A percentile compares a stretch with the other conserved stretches of the same genome.
These are phyloP conservation scores for Cheirogaleus medius DNA, from an alignment of 2,113 vertebrate genomes.

Conservation along the genomic window DNA sequence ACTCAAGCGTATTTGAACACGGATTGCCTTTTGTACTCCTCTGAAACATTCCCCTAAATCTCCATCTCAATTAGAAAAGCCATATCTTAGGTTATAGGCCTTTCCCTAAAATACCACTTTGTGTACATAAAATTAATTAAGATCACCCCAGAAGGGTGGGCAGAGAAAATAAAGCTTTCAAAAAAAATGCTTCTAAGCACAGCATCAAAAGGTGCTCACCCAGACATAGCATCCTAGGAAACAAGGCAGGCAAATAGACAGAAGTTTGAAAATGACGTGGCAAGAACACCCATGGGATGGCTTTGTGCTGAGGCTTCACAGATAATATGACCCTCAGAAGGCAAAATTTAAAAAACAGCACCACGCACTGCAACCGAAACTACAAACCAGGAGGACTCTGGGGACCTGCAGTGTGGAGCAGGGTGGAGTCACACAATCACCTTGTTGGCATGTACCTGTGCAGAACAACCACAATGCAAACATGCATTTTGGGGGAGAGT, in stretches of 20 bases:
- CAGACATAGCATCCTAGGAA: background rate
- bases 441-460: background rate
- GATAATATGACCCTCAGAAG: background rate
- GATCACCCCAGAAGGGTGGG: background rate
- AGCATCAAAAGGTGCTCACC: background rate
- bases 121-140: background rate
- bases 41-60: background rate
- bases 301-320: background rate
- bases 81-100: background rate
- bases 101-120: background rate
- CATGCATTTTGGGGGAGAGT: background rate
- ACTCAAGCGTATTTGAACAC: background rate
- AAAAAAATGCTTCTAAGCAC: background rate
- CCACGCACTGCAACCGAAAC: background rate
- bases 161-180: background rate
- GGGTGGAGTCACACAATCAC: background rate
- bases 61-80: background rate
- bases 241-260: background rate
- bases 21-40: background rate
- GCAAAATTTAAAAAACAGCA: background rate
- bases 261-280: background rate
- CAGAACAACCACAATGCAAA: background rate
- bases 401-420: too few species aligned
- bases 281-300: background rate
- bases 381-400: background rate